Percentiles rank a stretch among this genome's conserved stretches.
These are phyloP conservation scores for Eupithecia inturbata DNA, from an alignment of 2,888 invertebrate genomes.

Conservation along the genomic window DNA sequence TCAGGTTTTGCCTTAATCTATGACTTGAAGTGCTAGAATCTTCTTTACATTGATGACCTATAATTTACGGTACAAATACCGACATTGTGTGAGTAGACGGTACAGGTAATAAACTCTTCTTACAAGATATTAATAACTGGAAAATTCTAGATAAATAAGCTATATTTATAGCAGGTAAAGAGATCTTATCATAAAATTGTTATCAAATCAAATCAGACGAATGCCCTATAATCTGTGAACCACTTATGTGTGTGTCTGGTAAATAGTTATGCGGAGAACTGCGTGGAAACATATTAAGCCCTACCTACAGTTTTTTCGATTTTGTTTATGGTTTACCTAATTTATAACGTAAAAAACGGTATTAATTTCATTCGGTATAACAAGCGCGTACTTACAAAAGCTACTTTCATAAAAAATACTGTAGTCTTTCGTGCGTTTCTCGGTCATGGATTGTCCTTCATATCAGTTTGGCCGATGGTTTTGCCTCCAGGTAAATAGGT, in stretches of 20 bases:
- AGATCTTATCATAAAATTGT: neutral
- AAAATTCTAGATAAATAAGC: neutral
- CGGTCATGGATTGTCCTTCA: neutral
- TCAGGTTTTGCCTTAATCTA: no score
- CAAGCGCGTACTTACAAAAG: neutral
- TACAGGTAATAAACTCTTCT: neutral
- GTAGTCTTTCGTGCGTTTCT: neutral
- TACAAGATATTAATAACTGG: neutral
- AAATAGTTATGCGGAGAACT: neutral
- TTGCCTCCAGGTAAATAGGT: neutral
- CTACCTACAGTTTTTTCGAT: neutral
- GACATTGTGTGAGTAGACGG: neutral
- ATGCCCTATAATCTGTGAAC: conserved; percentile 3
- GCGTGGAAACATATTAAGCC: neutral
- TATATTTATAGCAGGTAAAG: neutral
- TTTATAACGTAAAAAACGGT: no score
- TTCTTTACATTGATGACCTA: no score
- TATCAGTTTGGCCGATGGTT: neutral
- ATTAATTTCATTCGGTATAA: neutral
- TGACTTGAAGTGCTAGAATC: no score
- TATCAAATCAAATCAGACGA: neutral
- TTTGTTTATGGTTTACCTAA: no score
- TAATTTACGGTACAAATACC: no score
- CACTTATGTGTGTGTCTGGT: neutral
- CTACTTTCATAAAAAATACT: neutral